phyloP scores from a whole-genome alignment of 2,888 invertebrate species.

The Acronicta psi region DNA sequence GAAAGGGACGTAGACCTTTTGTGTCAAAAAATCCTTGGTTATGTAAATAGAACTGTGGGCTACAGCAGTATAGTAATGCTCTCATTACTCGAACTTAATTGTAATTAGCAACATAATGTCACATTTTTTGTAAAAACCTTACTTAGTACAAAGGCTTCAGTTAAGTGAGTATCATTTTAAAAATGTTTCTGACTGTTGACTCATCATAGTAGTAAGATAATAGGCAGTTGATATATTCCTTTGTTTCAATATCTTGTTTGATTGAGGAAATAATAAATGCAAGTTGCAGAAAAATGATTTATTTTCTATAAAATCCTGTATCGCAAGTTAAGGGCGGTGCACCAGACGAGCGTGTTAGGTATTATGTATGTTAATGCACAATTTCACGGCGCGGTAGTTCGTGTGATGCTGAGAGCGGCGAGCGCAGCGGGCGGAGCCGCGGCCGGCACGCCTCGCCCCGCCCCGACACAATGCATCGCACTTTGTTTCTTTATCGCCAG shows the following conservation, averaged over 20 bases:
- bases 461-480: slow-evolving; percentile 46
- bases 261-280: slow-evolving; percentile 26
- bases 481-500: slow-evolving; percentile 25
- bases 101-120: neutral
- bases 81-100: too few species aligned
- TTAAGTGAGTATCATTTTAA: too few species aligned
- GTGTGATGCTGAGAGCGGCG: slow-evolving; percentile 57
- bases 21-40: too few species aligned
- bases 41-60: too few species aligned
- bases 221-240: slow-evolving; percentile 18
- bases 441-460: slow-evolving; percentile 52
- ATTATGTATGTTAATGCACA: slow-evolving; percentile 65
- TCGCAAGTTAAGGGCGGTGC: slow-evolving; percentile 46
- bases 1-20: too few species aligned
- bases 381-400: slow-evolving; percentile 62
- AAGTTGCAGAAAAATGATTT: slow-evolving; percentile 25
- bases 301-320: slow-evolving; percentile 38
- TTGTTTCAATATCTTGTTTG: slow-evolving; percentile 21
- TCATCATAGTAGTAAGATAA: slow-evolving; percentile 19
- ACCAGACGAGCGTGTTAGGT: slow-evolving; percentile 49
- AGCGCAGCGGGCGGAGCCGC: slow-evolving; percentile 57
- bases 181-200: neutral
- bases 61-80: too few species aligned
- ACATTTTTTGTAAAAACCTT: neutral
- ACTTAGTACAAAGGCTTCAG: neutral